Conservation (phyloP, 2,113 vertebrate genomes). For the Gallinago media region DNA sequence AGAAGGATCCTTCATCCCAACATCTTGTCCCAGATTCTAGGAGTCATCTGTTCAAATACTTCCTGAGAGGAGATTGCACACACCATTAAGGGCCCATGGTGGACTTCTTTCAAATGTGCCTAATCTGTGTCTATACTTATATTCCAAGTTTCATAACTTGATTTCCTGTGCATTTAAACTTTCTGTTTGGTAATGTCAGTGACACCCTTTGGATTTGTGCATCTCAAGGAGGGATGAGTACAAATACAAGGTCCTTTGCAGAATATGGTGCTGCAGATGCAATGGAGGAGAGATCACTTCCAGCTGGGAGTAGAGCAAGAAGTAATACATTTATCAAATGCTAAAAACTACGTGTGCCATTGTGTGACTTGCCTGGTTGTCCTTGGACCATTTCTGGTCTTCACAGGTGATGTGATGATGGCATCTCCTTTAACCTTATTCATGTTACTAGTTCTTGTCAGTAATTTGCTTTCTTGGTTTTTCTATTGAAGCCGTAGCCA, state of each 20-base stretch:
- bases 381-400: not conserved
- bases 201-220: rapidly evolving
- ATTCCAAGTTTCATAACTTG: not conserved
- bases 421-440: not conserved
- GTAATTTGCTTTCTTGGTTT: not conserved
- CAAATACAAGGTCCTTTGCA: not conserved
- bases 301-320: not conserved
- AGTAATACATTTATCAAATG: not conserved
- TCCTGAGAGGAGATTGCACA: not conserved
- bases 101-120: not conserved
- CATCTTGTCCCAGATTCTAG: not conserved
- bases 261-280: not conserved
- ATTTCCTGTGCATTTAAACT: not conserved
- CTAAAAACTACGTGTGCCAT: not conserved
- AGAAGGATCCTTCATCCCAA: not conserved
- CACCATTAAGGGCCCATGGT: not conserved
- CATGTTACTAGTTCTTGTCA: not conserved
- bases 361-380: not conserved
- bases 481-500: not conserved
- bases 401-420: not conserved
- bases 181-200: not conserved
- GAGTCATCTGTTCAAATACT: not conserved
- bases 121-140: not conserved
- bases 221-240: not conserved
- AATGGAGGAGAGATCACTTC: not conserved